Conservation (phyloP, 2,113 vertebrate genomes). For the Ranitomeya variabilis region DNA sequence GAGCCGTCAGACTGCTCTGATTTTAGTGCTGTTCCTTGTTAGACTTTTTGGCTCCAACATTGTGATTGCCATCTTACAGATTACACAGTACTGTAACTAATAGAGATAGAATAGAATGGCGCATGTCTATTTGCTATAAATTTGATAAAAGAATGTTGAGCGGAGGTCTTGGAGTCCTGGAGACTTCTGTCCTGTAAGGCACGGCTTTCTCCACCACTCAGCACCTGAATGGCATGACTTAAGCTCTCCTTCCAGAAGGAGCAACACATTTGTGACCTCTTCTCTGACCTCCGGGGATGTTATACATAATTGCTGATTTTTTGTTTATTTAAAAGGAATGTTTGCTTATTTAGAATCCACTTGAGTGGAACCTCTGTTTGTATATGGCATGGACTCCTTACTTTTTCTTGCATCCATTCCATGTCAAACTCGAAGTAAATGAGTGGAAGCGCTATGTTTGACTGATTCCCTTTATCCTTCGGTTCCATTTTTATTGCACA, state of each 20-base stretch:
- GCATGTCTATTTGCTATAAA: neutral
- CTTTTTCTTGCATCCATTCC: conserved; percentile 62
- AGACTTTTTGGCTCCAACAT: conserved; percentile 26
- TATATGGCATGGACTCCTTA: conserved; percentile 64
- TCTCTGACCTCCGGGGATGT: conserved; percentile 69
- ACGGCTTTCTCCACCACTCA: neutral
- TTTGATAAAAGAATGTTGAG: neutral
- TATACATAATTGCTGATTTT: conserved; percentile 70
- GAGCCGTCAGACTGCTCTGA: neutral
- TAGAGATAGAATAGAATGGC: neutral
- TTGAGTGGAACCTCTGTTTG: conserved; percentile 66
- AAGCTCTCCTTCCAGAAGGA: conserved; percentile 1
- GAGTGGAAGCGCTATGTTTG: too few species aligned
- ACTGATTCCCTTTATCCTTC: too few species aligned
- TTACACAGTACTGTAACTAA: conserved; percentile 5
- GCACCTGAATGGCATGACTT: conserved; percentile 3
- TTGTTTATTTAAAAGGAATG: conserved; percentile 73
- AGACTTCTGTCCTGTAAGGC: neutral
- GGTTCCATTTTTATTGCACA: neutral
- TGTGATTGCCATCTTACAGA: conserved; percentile 30
- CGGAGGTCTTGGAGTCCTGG: neutral
- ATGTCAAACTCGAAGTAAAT: neutral
- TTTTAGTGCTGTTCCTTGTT: neutral
- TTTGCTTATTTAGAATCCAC: conserved; percentile 71
- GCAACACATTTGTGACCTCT: conserved; percentile 70